These are phyloP conservation scores for Tinamus guttatus DNA, from an alignment of 2,113 vertebrate genomes.

Conservation along the genomic window DNA sequence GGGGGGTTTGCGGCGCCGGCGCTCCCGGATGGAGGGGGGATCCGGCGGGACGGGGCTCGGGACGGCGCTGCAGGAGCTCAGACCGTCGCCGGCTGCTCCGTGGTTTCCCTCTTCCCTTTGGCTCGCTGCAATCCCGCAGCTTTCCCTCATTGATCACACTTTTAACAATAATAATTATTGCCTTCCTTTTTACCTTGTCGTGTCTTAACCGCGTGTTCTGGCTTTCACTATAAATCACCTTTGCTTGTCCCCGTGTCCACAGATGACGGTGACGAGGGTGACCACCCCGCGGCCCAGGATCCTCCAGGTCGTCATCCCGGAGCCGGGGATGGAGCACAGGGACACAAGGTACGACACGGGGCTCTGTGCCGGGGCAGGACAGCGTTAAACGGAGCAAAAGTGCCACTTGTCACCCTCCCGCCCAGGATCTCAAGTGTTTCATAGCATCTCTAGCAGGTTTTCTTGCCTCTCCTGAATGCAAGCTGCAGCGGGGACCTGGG, in stretches of 20 bases:
- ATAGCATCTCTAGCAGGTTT: too few relatives aligned
- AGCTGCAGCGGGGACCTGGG: too few relatives aligned
- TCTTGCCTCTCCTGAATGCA: neutral
- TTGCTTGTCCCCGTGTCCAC: neutral
- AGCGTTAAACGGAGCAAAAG: neutral
- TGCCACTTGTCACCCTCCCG: neutral
- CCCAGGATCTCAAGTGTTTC: neutral
- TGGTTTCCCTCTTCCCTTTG: neutral
- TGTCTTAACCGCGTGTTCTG: too few relatives aligned
- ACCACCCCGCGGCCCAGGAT: neutral
- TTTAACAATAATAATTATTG: neutral
- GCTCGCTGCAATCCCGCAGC: neutral
- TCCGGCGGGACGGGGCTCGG: too few relatives aligned
- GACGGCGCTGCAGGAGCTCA: too few relatives aligned
- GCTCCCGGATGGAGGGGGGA: too few relatives aligned
- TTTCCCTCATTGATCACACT: neutral
- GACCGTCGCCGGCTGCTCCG: neutral
- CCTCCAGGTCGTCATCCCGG: neutral
- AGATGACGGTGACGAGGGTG: accelerated
- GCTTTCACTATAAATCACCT: too few relatives aligned
- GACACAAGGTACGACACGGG: neutral
- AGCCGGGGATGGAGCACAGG: accelerated
- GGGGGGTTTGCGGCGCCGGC: too few relatives aligned
- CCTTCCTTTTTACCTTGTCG: neutral
- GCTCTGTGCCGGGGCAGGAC: neutral